phyloP scores from a whole-genome alignment of 2,888 invertebrate species.

The Listrodromus nycthemerus region DNA sequence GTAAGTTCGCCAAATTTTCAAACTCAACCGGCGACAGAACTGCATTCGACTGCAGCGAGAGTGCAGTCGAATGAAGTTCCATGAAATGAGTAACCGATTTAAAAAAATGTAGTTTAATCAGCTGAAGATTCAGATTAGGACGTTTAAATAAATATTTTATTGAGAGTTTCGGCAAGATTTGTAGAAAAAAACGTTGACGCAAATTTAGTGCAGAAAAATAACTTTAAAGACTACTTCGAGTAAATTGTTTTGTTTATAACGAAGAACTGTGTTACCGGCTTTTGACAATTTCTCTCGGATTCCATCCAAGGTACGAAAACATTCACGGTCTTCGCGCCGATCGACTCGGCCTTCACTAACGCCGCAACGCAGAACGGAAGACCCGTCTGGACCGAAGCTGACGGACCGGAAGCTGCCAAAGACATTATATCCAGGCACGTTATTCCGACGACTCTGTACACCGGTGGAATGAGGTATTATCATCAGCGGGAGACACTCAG shows the following conservation, averaged over 20 bases:
- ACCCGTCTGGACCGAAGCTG: constrained; percentile 80
- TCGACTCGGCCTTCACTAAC: constrained; percentile 90
- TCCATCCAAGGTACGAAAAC: constrained; percentile 91
- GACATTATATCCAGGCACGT: constrained; percentile 92
- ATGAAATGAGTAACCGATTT: constrained; percentile 21
- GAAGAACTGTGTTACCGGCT: neutral
- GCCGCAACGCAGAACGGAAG: constrained; percentile 87
- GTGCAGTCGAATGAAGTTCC: too few relatives aligned
- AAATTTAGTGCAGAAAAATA: constrained; percentile 34
- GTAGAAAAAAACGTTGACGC: too few relatives aligned
- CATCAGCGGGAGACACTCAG: constrained; percentile 93
- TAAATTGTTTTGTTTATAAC: neutral
- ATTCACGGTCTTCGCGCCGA: constrained; percentile 94
- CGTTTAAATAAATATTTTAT: too few relatives aligned
- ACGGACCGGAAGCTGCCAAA: constrained; percentile 86
- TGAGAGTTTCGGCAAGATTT: too few relatives aligned
- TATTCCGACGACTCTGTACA: constrained; percentile 92
- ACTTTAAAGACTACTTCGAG: neutral
- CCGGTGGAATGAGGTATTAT: constrained; percentile 95
- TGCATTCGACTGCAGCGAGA: constrained; percentile 27
- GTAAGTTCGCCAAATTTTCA: constrained; percentile 82
- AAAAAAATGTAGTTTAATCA: too few relatives aligned
- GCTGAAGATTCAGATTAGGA: too few relatives aligned
- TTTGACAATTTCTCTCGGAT: neutral
- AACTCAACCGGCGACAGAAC: neutral